These are phyloP conservation scores for Coptodon rendalli DNA, from an alignment of 2,113 vertebrate genomes.

Conservation along the genomic window DNA sequence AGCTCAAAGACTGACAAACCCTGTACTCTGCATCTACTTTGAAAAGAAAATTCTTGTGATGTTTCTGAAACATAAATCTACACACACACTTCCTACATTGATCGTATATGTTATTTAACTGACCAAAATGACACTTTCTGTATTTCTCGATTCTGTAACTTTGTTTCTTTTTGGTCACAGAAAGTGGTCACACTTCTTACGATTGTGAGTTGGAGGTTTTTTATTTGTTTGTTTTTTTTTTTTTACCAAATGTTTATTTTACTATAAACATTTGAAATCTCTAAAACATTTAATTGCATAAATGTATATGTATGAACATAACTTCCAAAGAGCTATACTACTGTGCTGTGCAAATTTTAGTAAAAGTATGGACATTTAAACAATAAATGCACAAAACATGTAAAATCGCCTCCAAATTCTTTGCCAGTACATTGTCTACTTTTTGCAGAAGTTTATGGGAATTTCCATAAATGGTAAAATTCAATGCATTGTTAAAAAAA, in stretches of 20 bases:
- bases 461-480: background rate
- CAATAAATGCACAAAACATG: background rate
- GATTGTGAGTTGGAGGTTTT: fast-evolving
- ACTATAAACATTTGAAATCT: background rate
- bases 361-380: background rate
- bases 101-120: background rate
- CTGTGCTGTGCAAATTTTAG: background rate
- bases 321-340: background rate
- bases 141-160: background rate
- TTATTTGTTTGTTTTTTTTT: background rate
- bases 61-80: background rate
- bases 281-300: background rate
- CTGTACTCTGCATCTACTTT: background rate
- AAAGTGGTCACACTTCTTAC: background rate
- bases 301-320: background rate
- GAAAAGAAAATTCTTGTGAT: background rate
- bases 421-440: background rate
- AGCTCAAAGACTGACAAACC: constrained; percentile 28
- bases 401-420: fast-evolving
- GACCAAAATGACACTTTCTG: background rate
- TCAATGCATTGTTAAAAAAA: background rate
- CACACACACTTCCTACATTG: background rate
- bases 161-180: background rate
- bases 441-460: background rate
- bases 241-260: background rate